These are phyloP conservation scores for Drosophila kanapiae DNA, from an alignment of 1,140 invertebrate species.

Conservation along the genomic window DNA sequence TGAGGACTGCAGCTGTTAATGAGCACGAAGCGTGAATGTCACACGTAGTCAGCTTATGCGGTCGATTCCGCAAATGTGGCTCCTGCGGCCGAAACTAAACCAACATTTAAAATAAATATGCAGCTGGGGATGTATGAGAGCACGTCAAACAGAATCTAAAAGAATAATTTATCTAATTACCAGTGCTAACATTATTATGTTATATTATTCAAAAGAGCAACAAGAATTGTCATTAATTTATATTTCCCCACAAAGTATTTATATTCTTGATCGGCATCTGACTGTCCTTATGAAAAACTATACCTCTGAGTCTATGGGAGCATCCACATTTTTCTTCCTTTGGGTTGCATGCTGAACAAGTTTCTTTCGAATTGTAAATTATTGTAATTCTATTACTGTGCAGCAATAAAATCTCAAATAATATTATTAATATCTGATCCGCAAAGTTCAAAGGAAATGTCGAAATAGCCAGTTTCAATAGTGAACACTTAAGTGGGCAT, in stretches of 20 bases:
- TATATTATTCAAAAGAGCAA: neutral
- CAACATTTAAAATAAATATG: slow-evolving; percentile 13
- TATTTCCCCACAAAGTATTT: neutral
- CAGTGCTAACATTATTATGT: neutral
- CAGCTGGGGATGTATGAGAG: neutral
- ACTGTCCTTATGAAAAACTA: too few relatives aligned
- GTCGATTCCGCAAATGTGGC: slow-evolving; percentile 7
- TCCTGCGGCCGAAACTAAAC: slow-evolving; percentile 6
- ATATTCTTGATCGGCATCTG: neutral
- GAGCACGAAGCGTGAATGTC: slow-evolving; percentile 3
- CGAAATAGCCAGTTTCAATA: neutral
- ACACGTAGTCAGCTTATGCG: slow-evolving; percentile 31
- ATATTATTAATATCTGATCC: too few relatives aligned
- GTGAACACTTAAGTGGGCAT: neutral
- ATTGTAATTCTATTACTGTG: too few relatives aligned
- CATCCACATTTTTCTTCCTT: neutral
- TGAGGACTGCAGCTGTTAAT: slow-evolving; percentile 39
- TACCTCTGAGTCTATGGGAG: too few relatives aligned
- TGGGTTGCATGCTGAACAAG: neutral
- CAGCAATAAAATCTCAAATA: too few relatives aligned
- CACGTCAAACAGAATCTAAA: neutral
- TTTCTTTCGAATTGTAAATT: too few relatives aligned
- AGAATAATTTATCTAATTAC: neutral
- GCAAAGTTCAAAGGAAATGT: neutral
- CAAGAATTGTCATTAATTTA: neutral